A percentile compares a stretch with the other conserved stretches of the same genome.
Evolutionary conservation across 2,888 invertebrate genomes (phyloP).

Genomic region (Spodoptera picta): DNA sequence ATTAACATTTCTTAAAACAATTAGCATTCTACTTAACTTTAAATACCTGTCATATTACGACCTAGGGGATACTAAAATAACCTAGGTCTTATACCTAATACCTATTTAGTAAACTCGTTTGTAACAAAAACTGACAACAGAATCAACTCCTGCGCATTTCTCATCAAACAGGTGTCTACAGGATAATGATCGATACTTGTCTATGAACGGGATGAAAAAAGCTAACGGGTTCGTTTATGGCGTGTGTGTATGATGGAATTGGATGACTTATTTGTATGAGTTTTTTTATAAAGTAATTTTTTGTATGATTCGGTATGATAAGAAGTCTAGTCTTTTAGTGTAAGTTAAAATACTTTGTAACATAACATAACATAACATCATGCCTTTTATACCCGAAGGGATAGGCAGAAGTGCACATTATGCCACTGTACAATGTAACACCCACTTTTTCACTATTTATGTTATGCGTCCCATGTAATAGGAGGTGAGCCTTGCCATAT

Average conservation of each 20-base stretch:
- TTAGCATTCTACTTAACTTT: background rate
- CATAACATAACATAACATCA: too few species aligned
- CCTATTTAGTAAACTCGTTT: constrained; percentile 47
- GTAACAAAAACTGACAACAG: constrained; percentile 44
- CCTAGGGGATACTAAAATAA: constrained; percentile 27
- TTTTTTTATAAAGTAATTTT: background rate
- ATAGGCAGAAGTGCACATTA: too few species aligned
- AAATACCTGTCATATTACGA: background rate
- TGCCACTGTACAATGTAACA: too few species aligned
- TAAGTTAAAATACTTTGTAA: too few species aligned
- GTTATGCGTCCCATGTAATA: too few species aligned
- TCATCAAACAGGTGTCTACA: constrained; percentile 64
- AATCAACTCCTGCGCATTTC: constrained; percentile 56
- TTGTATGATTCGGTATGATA: too few species aligned
- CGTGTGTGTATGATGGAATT: constrained; percentile 16
- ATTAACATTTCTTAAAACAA: too few species aligned
- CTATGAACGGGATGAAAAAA: constrained; percentile 58
- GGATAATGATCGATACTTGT: constrained; percentile 60
- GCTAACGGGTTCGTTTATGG: constrained; percentile 36
- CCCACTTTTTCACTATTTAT: too few species aligned
- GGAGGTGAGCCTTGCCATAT: too few species aligned
- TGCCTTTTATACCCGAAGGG: too few species aligned
- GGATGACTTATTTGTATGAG: constrained; percentile 10
- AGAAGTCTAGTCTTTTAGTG: too few species aligned
- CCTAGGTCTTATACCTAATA: constrained; percentile 42